A percentile compares a stretch with the other conserved stretches of the same genome.
Conservation (phyloP, 2,113 vertebrate species). For the Anhinga anhinga region DNA sequence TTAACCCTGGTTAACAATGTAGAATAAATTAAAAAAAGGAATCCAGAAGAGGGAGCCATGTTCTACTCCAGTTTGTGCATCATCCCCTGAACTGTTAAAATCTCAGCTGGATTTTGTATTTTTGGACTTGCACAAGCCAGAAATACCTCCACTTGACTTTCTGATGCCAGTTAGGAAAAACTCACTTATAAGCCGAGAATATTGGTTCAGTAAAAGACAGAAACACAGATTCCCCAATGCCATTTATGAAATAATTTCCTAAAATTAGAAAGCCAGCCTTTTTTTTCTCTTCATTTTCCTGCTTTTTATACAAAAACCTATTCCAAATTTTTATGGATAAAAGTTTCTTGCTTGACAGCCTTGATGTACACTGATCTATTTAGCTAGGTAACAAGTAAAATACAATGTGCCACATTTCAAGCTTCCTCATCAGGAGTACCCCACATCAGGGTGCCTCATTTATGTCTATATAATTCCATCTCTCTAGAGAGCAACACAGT, state of each 20-base stretch:
- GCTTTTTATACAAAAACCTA: not conserved
- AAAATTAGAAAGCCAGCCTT: not conserved
- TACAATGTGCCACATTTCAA: not conserved
- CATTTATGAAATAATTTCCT: not conserved
- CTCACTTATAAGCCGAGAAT: not conserved
- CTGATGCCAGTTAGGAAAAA: not conserved
- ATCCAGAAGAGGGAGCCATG: not conserved
- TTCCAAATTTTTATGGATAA: not conserved
- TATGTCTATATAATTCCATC: not conserved
- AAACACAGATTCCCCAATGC: not conserved
- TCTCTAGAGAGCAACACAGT: not conserved
- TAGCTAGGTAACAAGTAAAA: not conserved
- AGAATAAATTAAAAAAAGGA: not conserved
- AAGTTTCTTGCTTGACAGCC: not conserved
- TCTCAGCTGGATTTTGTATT: not conserved
- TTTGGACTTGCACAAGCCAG: not conserved
- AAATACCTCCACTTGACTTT: not conserved
- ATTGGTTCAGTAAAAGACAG: not conserved
- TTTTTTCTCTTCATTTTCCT: not conserved
- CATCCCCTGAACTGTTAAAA: not conserved
- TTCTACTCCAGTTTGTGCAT: not conserved
- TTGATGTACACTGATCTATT: not conserved
- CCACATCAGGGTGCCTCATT: slow-evolving; percentile 19
- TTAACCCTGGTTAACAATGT: not conserved
- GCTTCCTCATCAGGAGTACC: not conserved